Evolutionary conservation across 2,888 invertebrate genomes (phyloP).

Genomic region (Tachina lurida): DNA sequence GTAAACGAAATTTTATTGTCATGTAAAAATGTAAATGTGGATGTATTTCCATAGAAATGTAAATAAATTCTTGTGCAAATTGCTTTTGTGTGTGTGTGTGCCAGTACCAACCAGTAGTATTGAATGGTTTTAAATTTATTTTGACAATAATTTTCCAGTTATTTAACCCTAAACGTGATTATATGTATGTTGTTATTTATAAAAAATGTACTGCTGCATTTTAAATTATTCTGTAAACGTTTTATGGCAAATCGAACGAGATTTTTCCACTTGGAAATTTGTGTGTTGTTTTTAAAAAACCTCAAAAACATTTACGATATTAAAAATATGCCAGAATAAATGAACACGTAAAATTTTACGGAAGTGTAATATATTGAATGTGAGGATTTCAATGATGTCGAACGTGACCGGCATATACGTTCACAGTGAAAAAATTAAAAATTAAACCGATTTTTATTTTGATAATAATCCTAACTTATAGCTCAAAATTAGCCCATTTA

Average conservation of each 20-base stretch:
- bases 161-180: constrained; percentile 56
- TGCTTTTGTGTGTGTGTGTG: background rate
- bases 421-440: no score
- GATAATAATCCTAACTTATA: no score
- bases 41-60: background rate
- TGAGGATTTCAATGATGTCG: no score
- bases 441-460: no score
- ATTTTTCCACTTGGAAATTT: background rate
- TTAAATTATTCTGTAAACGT: constrained; percentile 13
- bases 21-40: background rate
- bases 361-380: no score
- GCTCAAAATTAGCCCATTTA: no score
- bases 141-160: constrained; percentile 58
- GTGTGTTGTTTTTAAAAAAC: no score
- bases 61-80: background rate
- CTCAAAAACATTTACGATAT: no score
- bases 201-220: background rate
- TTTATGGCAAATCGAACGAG: background rate
- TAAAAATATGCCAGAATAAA: no score
- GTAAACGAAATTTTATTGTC: background rate
- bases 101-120: background rate
- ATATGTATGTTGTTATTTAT: background rate
- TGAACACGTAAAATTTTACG: no score
- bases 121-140: constrained; percentile 61
- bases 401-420: no score